These are phyloP conservation scores for Nylanderia fulva DNA, from an alignment of 1,140 invertebrate genomes.

Conservation along the genomic window DNA sequence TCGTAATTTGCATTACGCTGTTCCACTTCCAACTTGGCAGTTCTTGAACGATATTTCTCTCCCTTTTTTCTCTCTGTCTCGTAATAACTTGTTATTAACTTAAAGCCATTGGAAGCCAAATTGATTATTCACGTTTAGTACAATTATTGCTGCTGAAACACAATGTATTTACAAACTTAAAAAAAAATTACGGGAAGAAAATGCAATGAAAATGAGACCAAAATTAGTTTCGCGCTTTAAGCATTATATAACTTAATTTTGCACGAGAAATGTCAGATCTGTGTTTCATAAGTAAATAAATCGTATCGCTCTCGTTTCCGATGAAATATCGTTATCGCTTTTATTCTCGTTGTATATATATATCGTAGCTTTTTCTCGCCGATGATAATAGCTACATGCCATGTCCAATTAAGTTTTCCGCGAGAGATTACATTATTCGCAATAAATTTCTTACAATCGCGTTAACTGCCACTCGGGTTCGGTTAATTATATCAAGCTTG, in stretches of 20 bases:
- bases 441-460: slow-evolving; percentile 57
- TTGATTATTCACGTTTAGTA: not conserved
- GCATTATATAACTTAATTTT: not conserved
- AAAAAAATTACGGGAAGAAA: not conserved
- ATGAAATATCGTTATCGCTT: slow-evolving; percentile 2
- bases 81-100: slow-evolving; percentile 14
- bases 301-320: not conserved
- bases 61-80: not conserved
- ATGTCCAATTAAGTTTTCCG: slow-evolving; percentile 62
- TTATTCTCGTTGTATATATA: not conserved
- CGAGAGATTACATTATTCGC: slow-evolving; percentile 52
- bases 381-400: slow-evolving; percentile 37
- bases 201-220: not conserved
- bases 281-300: not conserved
- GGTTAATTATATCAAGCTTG: slow-evolving; percentile 63
- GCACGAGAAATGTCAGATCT: not conserved
- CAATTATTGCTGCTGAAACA: slow-evolving; percentile 21
- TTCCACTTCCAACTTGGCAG: not conserved
- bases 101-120: not conserved
- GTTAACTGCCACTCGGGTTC: slow-evolving; percentile 37
- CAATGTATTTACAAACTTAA: not conserved
- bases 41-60: slow-evolving; percentile 10
- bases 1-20: slow-evolving; percentile 18
- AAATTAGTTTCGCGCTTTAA: not conserved
- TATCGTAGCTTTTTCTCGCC: not conserved